These are phyloP conservation scores for Zaprionus tsacasi DNA, from an alignment of 1,140 invertebrate genomes.

Conservation along the genomic window DNA sequence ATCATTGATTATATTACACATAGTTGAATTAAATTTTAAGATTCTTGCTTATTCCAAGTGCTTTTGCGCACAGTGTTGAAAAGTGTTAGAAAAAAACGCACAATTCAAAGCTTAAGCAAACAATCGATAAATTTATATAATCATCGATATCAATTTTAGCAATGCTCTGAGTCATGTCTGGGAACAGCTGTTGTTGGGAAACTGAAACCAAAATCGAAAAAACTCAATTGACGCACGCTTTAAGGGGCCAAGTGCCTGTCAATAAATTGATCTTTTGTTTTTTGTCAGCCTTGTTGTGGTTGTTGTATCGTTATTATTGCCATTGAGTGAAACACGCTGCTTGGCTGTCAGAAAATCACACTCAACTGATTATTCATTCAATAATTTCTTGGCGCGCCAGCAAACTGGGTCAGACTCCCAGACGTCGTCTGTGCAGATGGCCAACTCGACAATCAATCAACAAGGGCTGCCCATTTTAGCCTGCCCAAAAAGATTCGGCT, in stretches of 20 bases:
- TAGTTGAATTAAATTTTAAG: too few relatives aligned
- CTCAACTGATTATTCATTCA: constrained; percentile 66
- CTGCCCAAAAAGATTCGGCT: not conserved
- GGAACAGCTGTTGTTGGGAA: constrained; percentile 18
- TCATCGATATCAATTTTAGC: too few relatives aligned
- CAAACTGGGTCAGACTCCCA: constrained; percentile 62
- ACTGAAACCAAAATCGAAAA: constrained; percentile 21
- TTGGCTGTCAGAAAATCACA: constrained; percentile 48
- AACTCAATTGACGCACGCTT: constrained; percentile 68
- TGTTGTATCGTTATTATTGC: constrained; percentile 8
- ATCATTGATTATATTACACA: too few relatives aligned
- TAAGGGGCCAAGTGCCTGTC: constrained; percentile 63
- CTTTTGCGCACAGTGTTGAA: too few relatives aligned
- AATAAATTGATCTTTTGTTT: constrained; percentile 51
- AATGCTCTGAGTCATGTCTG: not conserved
- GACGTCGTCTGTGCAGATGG: constrained; percentile 9
- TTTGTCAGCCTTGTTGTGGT: constrained; percentile 2
- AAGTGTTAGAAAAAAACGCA: too few relatives aligned
- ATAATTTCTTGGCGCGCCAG: constrained; percentile 57
- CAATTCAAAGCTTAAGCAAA: too few relatives aligned
- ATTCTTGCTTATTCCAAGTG: too few relatives aligned
- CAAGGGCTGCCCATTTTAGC: constrained; percentile 64
- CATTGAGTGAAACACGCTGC: constrained; percentile 43
- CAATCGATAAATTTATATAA: too few relatives aligned
- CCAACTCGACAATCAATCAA: constrained; percentile 64